A percentile compares a stretch with the other conserved stretches of the same genome.
Evolutionary conservation across 1,140 invertebrate species (phyloP).

Genomic region (Lordiphosa mommai): DNA sequence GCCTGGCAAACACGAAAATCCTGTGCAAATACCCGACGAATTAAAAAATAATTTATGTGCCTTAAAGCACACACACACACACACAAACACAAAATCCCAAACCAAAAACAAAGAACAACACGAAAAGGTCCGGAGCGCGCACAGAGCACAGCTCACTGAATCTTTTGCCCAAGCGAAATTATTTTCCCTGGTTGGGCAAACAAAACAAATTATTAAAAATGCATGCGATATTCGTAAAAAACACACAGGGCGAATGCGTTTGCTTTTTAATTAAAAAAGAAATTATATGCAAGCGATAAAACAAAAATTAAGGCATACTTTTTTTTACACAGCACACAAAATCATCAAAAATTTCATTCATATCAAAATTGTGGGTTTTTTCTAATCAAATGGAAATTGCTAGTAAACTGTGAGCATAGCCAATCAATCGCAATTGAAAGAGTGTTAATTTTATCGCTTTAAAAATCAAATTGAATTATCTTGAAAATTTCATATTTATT

Average conservation of each 20-base stretch:
- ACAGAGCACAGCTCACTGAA: conserved; percentile 62
- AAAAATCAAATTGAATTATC: no score
- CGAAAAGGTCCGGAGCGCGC: conserved; percentile 1
- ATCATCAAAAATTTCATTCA: not conserved
- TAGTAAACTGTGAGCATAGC: not conserved
- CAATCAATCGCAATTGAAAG: conserved; percentile 4
- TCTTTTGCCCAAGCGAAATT: conserved; percentile 58
- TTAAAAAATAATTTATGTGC: conserved; percentile 74
- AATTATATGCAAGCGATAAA: conserved; percentile 33
- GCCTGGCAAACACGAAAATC: conserved; percentile 32
- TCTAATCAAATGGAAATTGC: conserved; percentile 1
- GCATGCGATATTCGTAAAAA: conserved; percentile 49
- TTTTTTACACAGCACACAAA: not conserved
- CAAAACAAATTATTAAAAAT: conserved; percentile 76
- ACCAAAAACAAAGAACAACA: conserved; percentile 10
- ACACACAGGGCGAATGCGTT: conserved; percentile 20
- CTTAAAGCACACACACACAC: conserved; percentile 36
- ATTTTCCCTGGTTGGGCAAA: conserved; percentile 61
- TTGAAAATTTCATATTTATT: no score
- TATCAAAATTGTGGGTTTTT: not conserved
- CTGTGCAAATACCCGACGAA: conserved; percentile 57
- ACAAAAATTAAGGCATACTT: not conserved
- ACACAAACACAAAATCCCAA: conserved; percentile 10
- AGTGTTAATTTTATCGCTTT: not conserved
- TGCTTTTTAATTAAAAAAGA: conserved; percentile 60